Percentiles rank a stretch among this genome's conserved stretches.
Evolutionary conservation across 2,113 vertebrate species (phyloP).

Genomic region (Ivindomyrus marchei): DNA sequence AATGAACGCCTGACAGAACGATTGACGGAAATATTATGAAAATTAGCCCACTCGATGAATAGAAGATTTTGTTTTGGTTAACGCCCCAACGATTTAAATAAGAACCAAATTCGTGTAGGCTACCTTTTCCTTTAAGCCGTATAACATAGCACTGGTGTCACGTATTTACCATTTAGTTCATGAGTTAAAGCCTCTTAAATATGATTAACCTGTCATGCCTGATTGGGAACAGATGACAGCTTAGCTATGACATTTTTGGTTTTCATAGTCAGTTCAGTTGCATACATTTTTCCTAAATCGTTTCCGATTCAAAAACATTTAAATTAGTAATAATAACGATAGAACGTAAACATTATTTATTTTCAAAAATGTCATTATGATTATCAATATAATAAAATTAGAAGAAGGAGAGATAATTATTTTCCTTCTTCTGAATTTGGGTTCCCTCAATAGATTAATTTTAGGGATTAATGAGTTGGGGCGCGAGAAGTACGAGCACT

Average conservation of each 20-base stretch:
- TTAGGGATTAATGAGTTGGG: not conserved
- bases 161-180: not conserved
- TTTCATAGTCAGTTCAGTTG: not conserved
- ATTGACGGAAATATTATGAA: not conserved
- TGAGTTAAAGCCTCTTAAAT: not conserved
- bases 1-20: not conserved
- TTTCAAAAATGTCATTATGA: not conserved
- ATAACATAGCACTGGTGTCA: not conserved
- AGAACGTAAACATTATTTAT: not conserved
- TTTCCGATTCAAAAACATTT: not conserved
- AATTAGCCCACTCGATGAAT: not conserved
- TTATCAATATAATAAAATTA: not conserved
- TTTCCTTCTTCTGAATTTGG: not conserved
- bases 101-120: not conserved
- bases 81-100: not conserved
- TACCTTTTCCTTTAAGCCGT: not conserved
- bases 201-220: not conserved
- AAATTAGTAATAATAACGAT: not conserved
- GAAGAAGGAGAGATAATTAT: not conserved
- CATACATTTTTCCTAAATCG: not conserved
- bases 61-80: not conserved
- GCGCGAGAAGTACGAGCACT: not conserved
- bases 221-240: not conserved
- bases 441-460: not conserved
- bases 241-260: not conserved